Evolutionary conservation across 2,113 vertebrate species (phyloP), one percentile per base, ranked within the genome.

Genomic region (Cebidichthys violaceus): DNA sequence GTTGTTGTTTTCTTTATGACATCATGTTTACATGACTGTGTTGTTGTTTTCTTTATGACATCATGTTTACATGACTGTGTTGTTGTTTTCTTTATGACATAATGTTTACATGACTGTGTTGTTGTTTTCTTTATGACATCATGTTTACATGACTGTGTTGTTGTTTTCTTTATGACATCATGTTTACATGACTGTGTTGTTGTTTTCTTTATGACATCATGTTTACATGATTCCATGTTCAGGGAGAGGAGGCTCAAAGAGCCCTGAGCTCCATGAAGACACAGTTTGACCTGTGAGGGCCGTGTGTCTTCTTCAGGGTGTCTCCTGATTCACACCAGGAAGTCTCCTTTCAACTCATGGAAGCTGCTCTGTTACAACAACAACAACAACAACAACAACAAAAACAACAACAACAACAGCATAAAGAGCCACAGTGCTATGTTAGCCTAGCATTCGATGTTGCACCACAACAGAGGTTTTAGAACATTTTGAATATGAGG

Each of bases 221-320:
- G 60, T 84, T 84, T 68, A 55, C 70, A 59, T 5, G 45, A 35
- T 62, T 9, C 47, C 9, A 22, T 62, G 65, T 85, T 59, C 71
- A 45, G 29, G 33, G 76, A 61, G 67, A 75, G 70, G 77, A 76
- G 82, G 75, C 57, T 81, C 61, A 88, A 69, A 85, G 66, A 76
- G 31, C 43, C 52, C 9, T 2, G 37, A 39, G 69, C 15, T 67
- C 72, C 6, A 13, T 2, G 13, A 74, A 82, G 17, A 45, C 54
- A 41, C 39, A 67, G 66, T 65, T 43, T 69, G 35, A 74, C 65
- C 50, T 43, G 5, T 62, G 31, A 24, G 62, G 15, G 18, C 35
- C 54, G 39, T 79, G 50, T 2, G 67, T 78, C 54, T 64, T 20
- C 77, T 83, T 80, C 60, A 9, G 31, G n/a, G 79, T 68, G 66